Percentiles rank a stretch among this genome's conserved stretches.
phyloP scores from a whole-genome alignment of 2,797 vertebrate genomes.

The Oryzias sinensis region DNA sequence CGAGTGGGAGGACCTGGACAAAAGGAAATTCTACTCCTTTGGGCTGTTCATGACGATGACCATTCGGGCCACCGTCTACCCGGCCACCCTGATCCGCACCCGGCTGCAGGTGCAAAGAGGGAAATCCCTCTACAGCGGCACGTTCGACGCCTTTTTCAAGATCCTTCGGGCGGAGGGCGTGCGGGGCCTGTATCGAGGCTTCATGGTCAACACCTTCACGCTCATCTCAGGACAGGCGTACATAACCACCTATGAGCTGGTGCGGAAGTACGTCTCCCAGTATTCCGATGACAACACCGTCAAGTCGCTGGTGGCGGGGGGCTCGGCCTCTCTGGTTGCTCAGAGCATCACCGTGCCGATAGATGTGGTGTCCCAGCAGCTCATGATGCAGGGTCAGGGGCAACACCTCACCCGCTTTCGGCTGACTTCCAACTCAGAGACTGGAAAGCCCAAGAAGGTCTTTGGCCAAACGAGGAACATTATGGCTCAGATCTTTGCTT shows the following conservation, averaged over 20 bases:
- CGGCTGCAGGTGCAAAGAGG: conserved; percentile 94
- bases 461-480: conserved; percentile 93
- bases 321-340: conserved; percentile 92
- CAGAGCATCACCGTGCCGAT: conserved; percentile 98
- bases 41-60: conserved; percentile 96
- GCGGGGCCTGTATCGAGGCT: conserved; percentile 89
- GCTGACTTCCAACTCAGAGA: conserved; percentile 49
- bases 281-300: conserved; percentile 90
- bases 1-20: conserved; percentile 98
- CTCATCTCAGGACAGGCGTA: conserved; percentile 97
- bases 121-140: conserved; percentile 89
- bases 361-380: conserved; percentile 93
- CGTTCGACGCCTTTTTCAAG: conserved; percentile 91
- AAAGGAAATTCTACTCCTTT: conserved; percentile 94
- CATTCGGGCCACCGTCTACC: conserved; percentile 94
- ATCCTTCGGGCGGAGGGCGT: conserved; percentile 87
- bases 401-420: conserved; percentile 87
- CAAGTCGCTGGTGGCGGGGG: conserved; percentile 93
- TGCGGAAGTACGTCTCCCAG: conserved; percentile 87
- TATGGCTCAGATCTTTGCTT: conserved; percentile 88
- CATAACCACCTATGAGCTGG: conserved; percentile 96
- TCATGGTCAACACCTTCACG: conserved; percentile 95
- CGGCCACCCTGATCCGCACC: conserved; percentile 94
- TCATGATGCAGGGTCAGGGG: conserved; percentile 96
- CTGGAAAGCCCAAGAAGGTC: conserved; percentile 61